phyloP scores from a whole-genome alignment of 2,797 vertebrate species.

The Anniella stebbinsi region DNA sequence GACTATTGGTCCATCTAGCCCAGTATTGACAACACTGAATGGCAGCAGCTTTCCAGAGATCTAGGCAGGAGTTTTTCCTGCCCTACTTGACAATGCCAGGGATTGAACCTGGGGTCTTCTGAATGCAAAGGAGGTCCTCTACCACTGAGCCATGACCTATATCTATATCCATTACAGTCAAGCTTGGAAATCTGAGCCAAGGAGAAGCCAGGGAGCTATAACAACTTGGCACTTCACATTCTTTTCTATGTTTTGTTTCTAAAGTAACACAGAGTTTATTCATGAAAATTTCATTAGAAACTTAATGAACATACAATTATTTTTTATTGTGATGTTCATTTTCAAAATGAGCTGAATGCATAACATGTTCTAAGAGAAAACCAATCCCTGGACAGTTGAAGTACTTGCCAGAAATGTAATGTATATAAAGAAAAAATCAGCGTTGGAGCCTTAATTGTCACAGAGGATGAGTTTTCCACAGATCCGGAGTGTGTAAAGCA shows the following conservation, averaged over 20 bases:
- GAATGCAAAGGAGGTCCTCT: no score
- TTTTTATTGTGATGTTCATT: not conserved
- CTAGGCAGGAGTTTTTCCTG: no score
- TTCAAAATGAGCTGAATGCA: not conserved
- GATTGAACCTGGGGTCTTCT: no score
- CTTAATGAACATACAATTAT: not conserved
- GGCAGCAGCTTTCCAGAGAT: no score
- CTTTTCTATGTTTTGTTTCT: slow-evolving; percentile 5
- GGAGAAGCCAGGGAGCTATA: not conserved
- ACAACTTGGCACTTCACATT: not conserved
- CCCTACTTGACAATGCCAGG: no score
- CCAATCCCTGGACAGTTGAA: slow-evolving; percentile 6
- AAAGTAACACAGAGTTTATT: not conserved
- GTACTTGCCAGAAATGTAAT: not conserved
- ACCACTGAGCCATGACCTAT: no score
- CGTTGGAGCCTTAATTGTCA: not conserved
- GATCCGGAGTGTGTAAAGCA: not conserved
- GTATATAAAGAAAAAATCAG: not conserved
- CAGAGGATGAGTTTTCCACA: not conserved
- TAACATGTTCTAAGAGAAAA: not conserved
- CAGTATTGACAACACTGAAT: no score
- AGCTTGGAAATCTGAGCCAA: not conserved
- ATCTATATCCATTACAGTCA: not conserved
- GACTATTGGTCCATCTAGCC: no score
- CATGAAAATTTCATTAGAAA: slow-evolving; percentile 4